These are phyloP conservation scores for Scomber colias DNA, from an alignment of 2,113 vertebrate genomes.

Conservation along the genomic window DNA sequence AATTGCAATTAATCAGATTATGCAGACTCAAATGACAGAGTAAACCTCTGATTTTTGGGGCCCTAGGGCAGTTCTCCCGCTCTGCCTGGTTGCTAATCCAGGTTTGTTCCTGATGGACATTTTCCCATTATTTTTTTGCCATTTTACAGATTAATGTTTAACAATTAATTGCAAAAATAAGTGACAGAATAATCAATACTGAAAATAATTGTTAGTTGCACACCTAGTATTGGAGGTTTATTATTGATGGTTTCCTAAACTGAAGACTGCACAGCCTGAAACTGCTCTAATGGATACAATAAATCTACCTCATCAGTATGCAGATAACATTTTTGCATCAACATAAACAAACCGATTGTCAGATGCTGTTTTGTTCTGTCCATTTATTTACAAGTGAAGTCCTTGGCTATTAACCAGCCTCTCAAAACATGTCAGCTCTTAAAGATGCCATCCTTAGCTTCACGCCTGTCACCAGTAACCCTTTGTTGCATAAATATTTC, in stretches of 20 bases:
- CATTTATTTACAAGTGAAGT: constrained; percentile 48
- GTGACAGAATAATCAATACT: not conserved
- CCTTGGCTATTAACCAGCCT: constrained; percentile 26
- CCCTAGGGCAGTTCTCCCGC: too few relatives aligned
- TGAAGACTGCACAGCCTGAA: not conserved
- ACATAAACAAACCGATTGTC: constrained; percentile 49
- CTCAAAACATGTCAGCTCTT: constrained; percentile 53
- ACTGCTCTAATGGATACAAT: not conserved
- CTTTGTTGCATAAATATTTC: constrained; percentile 55
- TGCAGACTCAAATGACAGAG: too few relatives aligned
- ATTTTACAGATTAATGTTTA: too few relatives aligned
- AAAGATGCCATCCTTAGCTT: constrained; percentile 50
- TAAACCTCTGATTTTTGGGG: too few relatives aligned
- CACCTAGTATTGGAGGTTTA: not conserved
- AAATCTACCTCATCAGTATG: constrained; percentile 32
- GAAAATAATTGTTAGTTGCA: not conserved
- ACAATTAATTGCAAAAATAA: not conserved
- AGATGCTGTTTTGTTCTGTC: constrained; percentile 43
- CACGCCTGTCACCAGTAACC: constrained; percentile 46
- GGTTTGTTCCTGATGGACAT: too few relatives aligned
- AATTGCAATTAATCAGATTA: too few relatives aligned
- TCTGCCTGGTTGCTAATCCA: too few relatives aligned
- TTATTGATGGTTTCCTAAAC: not conserved
- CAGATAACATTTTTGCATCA: constrained; percentile 17
- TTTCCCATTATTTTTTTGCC: too few relatives aligned